Percentiles rank a stretch among this genome's conserved stretches.
These are phyloP conservation scores for Philonicus albiceps DNA, from an alignment of 2,888 invertebrate species.

Conservation along the genomic window DNA sequence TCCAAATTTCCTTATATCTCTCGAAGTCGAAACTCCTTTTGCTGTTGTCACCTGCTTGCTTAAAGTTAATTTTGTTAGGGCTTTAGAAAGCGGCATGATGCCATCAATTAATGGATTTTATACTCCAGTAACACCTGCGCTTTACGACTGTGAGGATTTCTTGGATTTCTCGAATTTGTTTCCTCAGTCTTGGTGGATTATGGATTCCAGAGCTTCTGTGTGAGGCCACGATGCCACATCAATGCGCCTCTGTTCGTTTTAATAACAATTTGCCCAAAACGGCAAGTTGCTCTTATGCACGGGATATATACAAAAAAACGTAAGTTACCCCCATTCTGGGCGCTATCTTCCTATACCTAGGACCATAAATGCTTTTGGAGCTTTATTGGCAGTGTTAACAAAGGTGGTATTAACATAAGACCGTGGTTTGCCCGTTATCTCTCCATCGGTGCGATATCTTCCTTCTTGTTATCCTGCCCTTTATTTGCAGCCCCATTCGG, in stretches of 20 bases:
- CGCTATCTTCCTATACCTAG: not conserved
- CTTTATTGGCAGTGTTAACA: not conserved
- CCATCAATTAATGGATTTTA: conserved; percentile 10
- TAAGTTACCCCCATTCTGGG: not conserved
- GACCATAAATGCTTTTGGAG: not conserved
- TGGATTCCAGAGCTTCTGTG: not conserved
- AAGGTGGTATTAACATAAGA: conserved; percentile 6
- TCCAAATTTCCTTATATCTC: not conserved
- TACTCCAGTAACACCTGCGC: not conserved
- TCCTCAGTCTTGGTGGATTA: not conserved
- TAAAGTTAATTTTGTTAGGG: not conserved
- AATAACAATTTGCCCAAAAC: not conserved
- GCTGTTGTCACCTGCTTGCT: not conserved
- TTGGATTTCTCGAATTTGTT: not conserved
- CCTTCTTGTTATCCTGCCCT: not conserved
- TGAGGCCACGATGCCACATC: not conserved
- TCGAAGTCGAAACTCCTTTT: not conserved
- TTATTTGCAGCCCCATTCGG: not conserved
- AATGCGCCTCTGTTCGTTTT: not conserved
- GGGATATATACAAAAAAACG: not conserved
- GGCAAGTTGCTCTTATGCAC: not conserved
- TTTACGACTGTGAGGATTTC: not conserved
- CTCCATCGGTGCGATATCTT: not conserved
- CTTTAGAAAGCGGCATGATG: not conserved
- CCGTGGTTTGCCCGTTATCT: conserved; percentile 1